phyloP scores from a whole-genome alignment of 2,797 vertebrate species.

The Pipistrellus pygmaeus region DNA sequence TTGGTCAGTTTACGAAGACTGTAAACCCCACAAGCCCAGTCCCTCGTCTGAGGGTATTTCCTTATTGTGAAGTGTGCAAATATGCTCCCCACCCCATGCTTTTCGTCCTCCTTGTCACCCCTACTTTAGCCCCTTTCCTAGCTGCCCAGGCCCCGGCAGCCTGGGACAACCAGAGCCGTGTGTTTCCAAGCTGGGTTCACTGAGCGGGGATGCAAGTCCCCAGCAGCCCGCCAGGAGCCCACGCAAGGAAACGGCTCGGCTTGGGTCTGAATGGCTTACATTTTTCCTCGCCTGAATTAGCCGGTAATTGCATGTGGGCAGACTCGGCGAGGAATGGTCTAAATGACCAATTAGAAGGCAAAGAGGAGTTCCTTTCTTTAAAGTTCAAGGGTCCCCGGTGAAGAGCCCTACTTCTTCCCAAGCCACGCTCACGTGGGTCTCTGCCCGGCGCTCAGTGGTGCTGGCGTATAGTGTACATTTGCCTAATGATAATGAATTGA shows the following conservation, averaged over 20 bases:
- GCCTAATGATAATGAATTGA: constrained; percentile 81
- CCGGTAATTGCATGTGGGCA: constrained; percentile 76
- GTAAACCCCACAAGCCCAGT: not conserved
- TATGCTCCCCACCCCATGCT: not conserved
- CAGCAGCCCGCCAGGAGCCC: constrained; percentile 23
- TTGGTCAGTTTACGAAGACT: not conserved
- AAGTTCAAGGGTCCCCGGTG: constrained; percentile 77
- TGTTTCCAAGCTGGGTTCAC: constrained; percentile 39
- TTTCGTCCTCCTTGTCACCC: not conserved
- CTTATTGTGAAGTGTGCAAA: not conserved
- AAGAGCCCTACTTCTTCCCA: constrained; percentile 71
- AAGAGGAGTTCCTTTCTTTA: constrained; percentile 77
- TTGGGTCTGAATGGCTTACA: constrained; percentile 77
- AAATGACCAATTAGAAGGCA: constrained; percentile 81
- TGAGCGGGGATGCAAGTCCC: constrained; percentile 34
- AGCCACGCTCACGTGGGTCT: constrained; percentile 47
- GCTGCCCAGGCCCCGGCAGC: not conserved
- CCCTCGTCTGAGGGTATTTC: not conserved
- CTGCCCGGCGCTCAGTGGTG: constrained; percentile 51
- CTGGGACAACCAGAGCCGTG: not conserved
- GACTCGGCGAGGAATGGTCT: constrained; percentile 76
- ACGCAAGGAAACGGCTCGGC: constrained; percentile 59
- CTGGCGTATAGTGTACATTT: constrained; percentile 66
- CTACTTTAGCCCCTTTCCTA: not conserved
- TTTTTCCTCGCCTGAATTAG: constrained; percentile 76